Evolutionary conservation across 1,140 invertebrate genomes (phyloP).

Genomic region (Trichogramma pretiosum): DNA sequence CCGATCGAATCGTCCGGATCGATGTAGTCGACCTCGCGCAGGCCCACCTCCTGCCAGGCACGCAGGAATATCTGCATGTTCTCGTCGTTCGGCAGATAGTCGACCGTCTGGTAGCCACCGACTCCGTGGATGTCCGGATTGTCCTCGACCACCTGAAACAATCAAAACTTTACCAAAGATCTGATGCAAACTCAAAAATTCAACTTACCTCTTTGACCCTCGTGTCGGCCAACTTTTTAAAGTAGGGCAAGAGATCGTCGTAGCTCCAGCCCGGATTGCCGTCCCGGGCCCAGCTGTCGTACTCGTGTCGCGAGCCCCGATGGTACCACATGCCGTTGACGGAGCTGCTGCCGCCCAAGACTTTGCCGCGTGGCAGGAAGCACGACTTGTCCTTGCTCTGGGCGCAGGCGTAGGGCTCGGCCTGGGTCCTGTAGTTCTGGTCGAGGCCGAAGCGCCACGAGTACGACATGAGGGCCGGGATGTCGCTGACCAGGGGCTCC

Average conservation of each 20-base stretch:
- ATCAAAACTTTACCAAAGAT: not conserved
- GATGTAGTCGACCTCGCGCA: not conserved
- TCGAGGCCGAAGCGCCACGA: not conserved
- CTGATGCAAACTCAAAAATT: not conserved
- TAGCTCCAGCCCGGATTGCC: slow-evolving; percentile 50
- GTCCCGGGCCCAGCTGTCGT: slow-evolving; percentile 46
- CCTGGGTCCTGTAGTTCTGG: slow-evolving; percentile 32
- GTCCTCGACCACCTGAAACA: not conserved
- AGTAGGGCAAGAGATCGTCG: slow-evolving; percentile 47
- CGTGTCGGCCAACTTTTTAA: slow-evolving; percentile 41
- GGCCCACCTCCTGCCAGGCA: not conserved
- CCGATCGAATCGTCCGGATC: not conserved
- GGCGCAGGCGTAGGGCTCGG: slow-evolving; percentile 43
- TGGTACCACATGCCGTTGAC: slow-evolving; percentile 57
- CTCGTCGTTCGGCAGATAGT: not conserved
- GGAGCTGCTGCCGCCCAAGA: slow-evolving; percentile 50
- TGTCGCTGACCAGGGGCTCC: not conserved
- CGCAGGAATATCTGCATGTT: not conserved
- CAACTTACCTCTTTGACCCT: not conserved
- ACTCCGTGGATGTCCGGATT: not conserved
- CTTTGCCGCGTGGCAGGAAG: slow-evolving; percentile 32
- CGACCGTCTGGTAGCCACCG: not conserved
- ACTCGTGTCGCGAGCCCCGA: slow-evolving; percentile 47
- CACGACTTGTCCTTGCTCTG: slow-evolving; percentile 34
- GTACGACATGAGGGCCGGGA: not conserved